A percentile compares a stretch with the other conserved stretches of the same genome.
These are phyloP conservation scores for Heliconius himera DNA, from an alignment of 1,140 invertebrate genomes.

Conservation along the genomic window DNA sequence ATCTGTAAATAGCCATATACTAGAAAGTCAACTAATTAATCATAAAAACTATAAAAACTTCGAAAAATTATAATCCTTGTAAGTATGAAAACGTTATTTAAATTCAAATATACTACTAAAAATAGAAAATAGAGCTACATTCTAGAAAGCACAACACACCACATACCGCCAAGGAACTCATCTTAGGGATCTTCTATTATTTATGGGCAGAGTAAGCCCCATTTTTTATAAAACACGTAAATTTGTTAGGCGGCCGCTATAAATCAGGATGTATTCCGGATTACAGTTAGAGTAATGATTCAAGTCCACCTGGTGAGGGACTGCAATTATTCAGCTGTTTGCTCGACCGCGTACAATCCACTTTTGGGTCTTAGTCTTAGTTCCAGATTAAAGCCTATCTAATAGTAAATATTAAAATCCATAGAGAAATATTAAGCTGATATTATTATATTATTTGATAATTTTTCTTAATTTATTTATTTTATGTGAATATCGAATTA, in stretches of 20 bases:
- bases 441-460: neutral
- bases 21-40: no score
- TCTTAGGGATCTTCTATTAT: constrained; percentile 68
- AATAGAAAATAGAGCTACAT: neutral
- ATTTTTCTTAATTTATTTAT: neutral
- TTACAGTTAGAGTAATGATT: constrained; percentile 79
- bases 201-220: constrained; percentile 72
- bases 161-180: constrained; percentile 47
- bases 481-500: neutral
- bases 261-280: constrained; percentile 79
- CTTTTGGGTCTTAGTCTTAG: constrained; percentile 46
- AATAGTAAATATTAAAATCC: neutral
- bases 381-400: constrained; percentile 28
- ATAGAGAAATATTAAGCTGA: neutral
- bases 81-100: no score
- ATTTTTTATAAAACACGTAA: constrained; percentile 79
- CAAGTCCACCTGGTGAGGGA: constrained; percentile 76
- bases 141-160: constrained; percentile 33
- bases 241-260: constrained; percentile 69
- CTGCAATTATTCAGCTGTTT: constrained; percentile 75
- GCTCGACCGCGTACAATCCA: constrained; percentile 58
- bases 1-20: no score
- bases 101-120: neutral
- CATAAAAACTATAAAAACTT: no score
- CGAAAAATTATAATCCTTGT: no score